Base-by-base conservation (phyloP, 2,113 vertebrate genomes). In the Poecile atricapillus region DNA sequence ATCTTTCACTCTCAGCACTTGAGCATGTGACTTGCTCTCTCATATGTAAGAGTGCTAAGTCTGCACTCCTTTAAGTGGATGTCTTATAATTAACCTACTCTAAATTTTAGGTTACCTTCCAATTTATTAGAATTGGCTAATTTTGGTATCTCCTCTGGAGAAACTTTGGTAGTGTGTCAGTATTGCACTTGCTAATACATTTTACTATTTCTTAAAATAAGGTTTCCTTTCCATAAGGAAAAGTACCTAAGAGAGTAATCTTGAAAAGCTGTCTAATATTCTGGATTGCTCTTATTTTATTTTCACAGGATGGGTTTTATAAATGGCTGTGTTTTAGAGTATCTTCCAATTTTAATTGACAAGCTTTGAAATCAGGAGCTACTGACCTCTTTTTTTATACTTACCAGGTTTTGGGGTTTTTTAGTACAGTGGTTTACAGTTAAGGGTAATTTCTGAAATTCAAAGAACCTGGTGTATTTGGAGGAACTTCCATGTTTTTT, bases 61-160 rank as follows among this genome's bases (percentile, higher is more conserved):
- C 80, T 28, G 13, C 24, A 22, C 21, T 69, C 69, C 71, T 60
- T 68, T 80, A 39, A 22, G 1, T 80, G 44, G 49, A 21, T 37
- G 37, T 88, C 82, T 96, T 95, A 30, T 24, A 77, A 76, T 58
- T 94, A 75, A 77, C 93, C 43, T 79, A 90, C 59, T 92, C 47
- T 44, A 91, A 70, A 90, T 73, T 86, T 62, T 39, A 82, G 22
- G 33, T 76, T 78, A 94, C 46, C 49, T 88, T 92, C 88, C 80
- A 96, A 85, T 94, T 96, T 85, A 53, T 76, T 89, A 94, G 87
- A 94, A 78, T 89, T 74, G 75, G 65, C 80, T 94, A 30, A 83
- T 71, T 89, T 87, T 78, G 49, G 67, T 85, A 89, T 70, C 65
- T 95, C 81, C 43, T 93, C 83, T 96, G 75, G 70, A 78, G 74